Percentiles rank a stretch among this genome's conserved stretches.
Conservation (phyloP, 2,797 vertebrate species). For the Lateolabrax maculatus region DNA sequence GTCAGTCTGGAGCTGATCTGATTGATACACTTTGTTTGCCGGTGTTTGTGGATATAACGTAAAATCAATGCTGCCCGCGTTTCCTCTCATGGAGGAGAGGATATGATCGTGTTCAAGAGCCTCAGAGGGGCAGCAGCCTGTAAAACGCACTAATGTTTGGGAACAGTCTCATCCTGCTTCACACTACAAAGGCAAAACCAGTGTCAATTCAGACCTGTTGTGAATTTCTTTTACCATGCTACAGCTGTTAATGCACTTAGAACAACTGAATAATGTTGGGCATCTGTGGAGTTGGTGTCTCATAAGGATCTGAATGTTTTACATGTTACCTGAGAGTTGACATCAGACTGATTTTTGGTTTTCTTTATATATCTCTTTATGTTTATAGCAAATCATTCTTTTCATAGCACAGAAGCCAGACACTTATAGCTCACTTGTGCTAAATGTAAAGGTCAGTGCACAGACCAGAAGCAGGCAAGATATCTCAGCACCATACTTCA, state of each 20-base stretch:
- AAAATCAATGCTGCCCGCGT: constrained; percentile 11
- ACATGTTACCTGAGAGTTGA: background rate
- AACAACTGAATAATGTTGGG: background rate
- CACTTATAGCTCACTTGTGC: background rate
- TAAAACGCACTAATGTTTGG: constrained; percentile 35
- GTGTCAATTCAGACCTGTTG: background rate
- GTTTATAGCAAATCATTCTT: background rate
- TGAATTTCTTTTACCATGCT: background rate
- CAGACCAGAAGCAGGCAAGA: too few relatives aligned
- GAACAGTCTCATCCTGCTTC: background rate
- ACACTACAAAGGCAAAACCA: background rate
- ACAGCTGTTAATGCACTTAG: constrained; percentile 9
- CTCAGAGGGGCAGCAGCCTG: background rate
- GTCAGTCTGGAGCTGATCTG: background rate
- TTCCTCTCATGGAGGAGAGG: constrained; percentile 12
- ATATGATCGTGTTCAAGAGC: constrained; percentile 24
- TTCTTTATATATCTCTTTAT: background rate
- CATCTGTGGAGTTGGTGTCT: background rate
- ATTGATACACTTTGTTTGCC: background rate
- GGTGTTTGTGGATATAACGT: constrained; percentile 4
- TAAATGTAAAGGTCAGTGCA: too few relatives aligned
- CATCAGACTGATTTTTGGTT: background rate
- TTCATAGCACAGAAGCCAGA: too few relatives aligned
- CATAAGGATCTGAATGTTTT: background rate
- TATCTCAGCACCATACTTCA: too few relatives aligned